These are phyloP conservation scores for Tenualosa thibaudeaui DNA, from an alignment of 2,797 vertebrate species.

Conservation along the genomic window DNA sequence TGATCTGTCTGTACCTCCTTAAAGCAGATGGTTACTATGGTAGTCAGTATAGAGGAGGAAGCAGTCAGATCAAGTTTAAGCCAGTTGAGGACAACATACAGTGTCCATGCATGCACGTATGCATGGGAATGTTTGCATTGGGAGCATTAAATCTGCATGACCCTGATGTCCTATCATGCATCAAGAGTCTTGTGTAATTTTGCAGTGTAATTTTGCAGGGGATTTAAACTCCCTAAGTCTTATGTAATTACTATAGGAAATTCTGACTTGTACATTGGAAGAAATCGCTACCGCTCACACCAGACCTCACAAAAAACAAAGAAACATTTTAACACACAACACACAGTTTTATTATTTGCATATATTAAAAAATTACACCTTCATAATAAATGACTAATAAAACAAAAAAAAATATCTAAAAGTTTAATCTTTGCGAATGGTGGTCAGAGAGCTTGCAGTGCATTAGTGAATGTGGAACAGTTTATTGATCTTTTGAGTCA, in stretches of 20 bases:
- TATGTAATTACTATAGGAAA: not conserved
- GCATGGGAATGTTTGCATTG: not conserved
- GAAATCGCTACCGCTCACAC: not conserved
- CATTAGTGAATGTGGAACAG: not conserved
- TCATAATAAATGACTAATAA: not conserved
- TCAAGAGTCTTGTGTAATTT: not conserved
- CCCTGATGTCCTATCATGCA: not conserved
- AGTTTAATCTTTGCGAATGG: not conserved
- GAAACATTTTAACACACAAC: not conserved
- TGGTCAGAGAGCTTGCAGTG: not conserved
- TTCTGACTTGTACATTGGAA: not conserved
- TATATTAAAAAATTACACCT: not conserved
- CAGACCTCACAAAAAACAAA: not conserved
- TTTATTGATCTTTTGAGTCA: conserved; percentile 19
- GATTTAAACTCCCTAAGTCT: not conserved
- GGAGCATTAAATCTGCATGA: not conserved
- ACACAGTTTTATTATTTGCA: not conserved
- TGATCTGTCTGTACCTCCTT: not conserved
- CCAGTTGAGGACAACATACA: not conserved
- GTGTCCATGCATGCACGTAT: not conserved
- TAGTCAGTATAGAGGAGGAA: not conserved
- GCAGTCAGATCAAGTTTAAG: not conserved
- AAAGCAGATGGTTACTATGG: not conserved
- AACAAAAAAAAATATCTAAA: not conserved
- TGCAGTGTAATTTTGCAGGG: not conserved